phyloP scores from a whole-genome alignment of 2,888 invertebrate species.

The Habroteleia sp. region DNA sequence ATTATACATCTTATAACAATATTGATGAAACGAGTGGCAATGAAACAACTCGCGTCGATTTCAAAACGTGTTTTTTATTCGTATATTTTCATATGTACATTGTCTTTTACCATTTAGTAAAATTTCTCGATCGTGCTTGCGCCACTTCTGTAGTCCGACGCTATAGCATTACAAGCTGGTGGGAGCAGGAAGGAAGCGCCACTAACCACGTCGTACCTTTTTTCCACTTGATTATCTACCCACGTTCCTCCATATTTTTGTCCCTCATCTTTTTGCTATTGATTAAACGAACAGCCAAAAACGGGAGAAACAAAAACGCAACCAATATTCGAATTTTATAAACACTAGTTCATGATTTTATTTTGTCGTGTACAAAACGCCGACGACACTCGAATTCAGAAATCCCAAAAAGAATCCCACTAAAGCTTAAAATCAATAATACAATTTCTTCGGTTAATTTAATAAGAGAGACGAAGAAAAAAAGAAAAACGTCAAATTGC shows the following conservation, averaged over 20 bases:
- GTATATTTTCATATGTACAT: slow-evolving; percentile 49
- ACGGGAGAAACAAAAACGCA: neutral
- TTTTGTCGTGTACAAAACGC: slow-evolving; percentile 4
- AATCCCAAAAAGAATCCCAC: neutral
- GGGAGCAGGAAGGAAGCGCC: slow-evolving; percentile 24
- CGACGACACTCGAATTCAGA: slow-evolving; percentile 2
- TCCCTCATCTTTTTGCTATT: neutral
- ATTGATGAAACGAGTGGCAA: too few species aligned
- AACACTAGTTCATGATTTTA: neutral
- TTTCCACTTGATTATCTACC: neutral
- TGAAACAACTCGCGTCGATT: slow-evolving; percentile 10
- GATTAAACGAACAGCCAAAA: neutral
- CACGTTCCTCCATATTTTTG: neutral
- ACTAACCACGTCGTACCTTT: slow-evolving; percentile 6
- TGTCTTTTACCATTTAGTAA: slow-evolving; percentile 19
- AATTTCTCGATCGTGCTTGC: slow-evolving; percentile 17
- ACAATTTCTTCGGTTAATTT: neutral
- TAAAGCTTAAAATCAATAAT: slow-evolving; percentile 1
- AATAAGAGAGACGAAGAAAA: neutral
- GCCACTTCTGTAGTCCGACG: slow-evolving; percentile 1
- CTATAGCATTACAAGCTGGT: slow-evolving; percentile 34
- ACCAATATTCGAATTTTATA: neutral
- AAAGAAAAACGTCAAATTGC: neutral
- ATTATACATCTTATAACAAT: too few species aligned
- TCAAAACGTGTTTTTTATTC: slow-evolving; percentile 47